A percentile compares a stretch with the other conserved stretches of the same genome.
Conservation (phyloP, 2,888 invertebrate species). For the Elgonia sp. region DNA sequence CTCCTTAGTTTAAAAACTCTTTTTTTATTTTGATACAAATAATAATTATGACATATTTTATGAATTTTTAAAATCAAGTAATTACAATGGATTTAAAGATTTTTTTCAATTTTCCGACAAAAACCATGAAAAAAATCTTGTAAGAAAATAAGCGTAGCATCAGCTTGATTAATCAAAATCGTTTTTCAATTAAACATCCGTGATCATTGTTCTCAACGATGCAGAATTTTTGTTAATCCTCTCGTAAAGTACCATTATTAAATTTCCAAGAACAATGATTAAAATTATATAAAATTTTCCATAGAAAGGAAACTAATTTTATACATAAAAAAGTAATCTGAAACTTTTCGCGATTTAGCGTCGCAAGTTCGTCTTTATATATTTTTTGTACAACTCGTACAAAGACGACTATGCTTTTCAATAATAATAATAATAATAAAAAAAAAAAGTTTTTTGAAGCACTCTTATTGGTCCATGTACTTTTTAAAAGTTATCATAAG, state of each 20-base stretch:
- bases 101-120: too few species aligned
- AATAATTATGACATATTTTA: too few species aligned
- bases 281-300: conserved; percentile 29
- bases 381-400: conserved; percentile 1
- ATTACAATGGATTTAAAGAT: too few species aligned
- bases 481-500: conserved; percentile 26
- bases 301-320: conserved; percentile 33
- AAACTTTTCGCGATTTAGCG: conserved; percentile 19
- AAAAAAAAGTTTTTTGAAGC: conserved; percentile 38
- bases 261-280: conserved; percentile 22
- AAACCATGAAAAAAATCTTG: too few species aligned
- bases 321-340: conserved; percentile 44
- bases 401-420: conserved; percentile 20
- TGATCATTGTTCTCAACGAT: background rate
- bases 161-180: too few species aligned
- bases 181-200: background rate
- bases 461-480: conserved; percentile 40
- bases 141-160: too few species aligned
- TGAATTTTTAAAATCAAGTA: too few species aligned
- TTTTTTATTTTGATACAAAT: too few species aligned
- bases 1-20: too few species aligned
- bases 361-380: conserved; percentile 36
- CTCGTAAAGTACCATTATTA: conserved; percentile 30
- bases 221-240: conserved; percentile 1
- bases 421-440: too few species aligned